phyloP scores from a whole-genome alignment of 1,140 invertebrate species.

The Conus ventricosus region DNA sequence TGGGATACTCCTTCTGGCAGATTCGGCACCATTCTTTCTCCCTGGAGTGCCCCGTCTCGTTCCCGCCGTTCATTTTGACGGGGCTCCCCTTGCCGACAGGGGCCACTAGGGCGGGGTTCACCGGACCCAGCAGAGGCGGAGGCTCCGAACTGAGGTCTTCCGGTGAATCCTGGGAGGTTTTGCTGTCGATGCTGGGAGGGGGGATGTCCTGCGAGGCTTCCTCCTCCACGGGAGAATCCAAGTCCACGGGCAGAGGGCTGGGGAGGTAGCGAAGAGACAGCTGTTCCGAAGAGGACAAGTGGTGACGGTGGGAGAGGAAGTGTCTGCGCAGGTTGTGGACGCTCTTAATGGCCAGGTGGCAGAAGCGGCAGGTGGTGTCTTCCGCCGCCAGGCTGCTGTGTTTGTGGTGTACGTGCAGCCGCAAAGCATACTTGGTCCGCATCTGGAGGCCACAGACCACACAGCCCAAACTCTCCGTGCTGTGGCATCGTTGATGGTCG shows the following conservation, averaged over 20 bases:
- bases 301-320: conserved; percentile 61
- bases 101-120: neutral
- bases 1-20: conserved; percentile 66
- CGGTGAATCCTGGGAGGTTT: conserved; percentile 20
- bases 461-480: conserved; percentile 76
- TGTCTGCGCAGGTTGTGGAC: conserved; percentile 60
- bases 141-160: conserved; percentile 6
- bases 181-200: conserved; percentile 24
- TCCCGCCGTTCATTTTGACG: conserved; percentile 1
- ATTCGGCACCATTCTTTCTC: conserved; percentile 65
- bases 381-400: conserved; percentile 68
- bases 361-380: conserved; percentile 73
- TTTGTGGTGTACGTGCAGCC: conserved; percentile 76
- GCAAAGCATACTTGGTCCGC: conserved; percentile 76
- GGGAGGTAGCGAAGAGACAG: conserved; percentile 59
- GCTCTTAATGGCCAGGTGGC: conserved; percentile 68
- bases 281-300: conserved; percentile 54
- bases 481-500: conserved; percentile 60
- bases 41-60: conserved; percentile 8
- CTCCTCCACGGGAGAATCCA: neutral
- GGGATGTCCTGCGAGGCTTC: neutral
- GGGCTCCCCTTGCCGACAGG: conserved; percentile 29
- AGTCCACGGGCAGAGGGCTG: neutral
- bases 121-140: conserved; percentile 16
- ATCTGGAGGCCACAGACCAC: conserved; percentile 78